A percentile compares a stretch with the other conserved stretches of the same genome.
Conservation (phyloP, 1,140 invertebrate genomes). For the Druon quercuslanigerum region DNA sequence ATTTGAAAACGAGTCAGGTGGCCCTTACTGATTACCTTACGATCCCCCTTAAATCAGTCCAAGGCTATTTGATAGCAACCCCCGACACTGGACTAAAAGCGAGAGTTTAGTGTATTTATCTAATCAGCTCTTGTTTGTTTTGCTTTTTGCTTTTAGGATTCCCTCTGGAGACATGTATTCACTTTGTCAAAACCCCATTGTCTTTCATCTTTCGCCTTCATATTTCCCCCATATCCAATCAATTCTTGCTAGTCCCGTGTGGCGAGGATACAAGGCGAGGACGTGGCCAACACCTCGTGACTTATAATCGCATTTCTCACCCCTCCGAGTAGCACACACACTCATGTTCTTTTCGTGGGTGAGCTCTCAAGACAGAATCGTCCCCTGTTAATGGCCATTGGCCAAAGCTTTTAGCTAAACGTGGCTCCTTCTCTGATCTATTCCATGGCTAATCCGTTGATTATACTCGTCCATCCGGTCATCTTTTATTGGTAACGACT, state of each 20-base stretch:
- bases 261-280: slow-evolving; percentile 50
- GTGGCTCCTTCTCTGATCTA: slow-evolving; percentile 71
- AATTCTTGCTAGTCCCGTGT: slow-evolving; percentile 60
- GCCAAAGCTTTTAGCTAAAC: slow-evolving; percentile 75
- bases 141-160: slow-evolving; percentile 45
- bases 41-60: no score
- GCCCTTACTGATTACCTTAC: no score
- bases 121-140: no score
- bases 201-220: slow-evolving; percentile 67
- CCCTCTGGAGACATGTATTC: slow-evolving; percentile 46
- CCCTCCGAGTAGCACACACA: slow-evolving; percentile 54
- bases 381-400: slow-evolving; percentile 72
- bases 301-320: slow-evolving; percentile 76
- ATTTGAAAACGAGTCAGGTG: no score
- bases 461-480: slow-evolving; percentile 72
- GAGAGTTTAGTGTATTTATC: no score
- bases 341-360: slow-evolving; percentile 49
- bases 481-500: slow-evolving; percentile 72
- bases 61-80: no score
- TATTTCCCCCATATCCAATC: slow-evolving; percentile 69
- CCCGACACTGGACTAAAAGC: no score
- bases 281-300: slow-evolving; percentile 70
- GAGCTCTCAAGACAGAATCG: slow-evolving; percentile 63
- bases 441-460: slow-evolving; percentile 75
- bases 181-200: slow-evolving; percentile 57